Conservation (phyloP, 2,113 vertebrate species). For the Mungos mungo region DNA sequence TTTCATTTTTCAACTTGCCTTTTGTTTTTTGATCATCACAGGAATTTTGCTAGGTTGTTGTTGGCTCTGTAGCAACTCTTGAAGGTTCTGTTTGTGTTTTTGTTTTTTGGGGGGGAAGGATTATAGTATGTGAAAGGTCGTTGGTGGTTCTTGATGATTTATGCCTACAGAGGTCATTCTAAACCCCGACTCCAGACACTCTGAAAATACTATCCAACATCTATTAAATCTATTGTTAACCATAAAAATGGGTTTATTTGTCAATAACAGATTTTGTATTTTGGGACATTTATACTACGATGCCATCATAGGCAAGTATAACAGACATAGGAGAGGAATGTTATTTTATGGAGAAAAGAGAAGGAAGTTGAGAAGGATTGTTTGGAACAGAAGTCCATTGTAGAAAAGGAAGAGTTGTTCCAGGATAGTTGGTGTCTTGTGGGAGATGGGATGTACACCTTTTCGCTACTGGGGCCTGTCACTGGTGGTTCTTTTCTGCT, state of each 20-base stretch:
- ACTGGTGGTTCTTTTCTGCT: background rate
- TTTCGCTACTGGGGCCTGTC: background rate
- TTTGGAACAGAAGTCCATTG: background rate
- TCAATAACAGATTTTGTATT: background rate
- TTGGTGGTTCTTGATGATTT: background rate
- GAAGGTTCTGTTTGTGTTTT: background rate
- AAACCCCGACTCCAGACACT: background rate
- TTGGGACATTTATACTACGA: background rate
- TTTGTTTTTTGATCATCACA: background rate
- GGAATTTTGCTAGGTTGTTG: background rate
- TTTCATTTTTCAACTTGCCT: background rate
- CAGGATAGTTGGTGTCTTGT: background rate
- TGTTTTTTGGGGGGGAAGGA: background rate
- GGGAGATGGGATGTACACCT: background rate
- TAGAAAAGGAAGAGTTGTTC: background rate
- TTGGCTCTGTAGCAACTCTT: background rate
- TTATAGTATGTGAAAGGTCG: background rate
- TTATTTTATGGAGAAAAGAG: background rate
- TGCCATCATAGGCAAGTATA: background rate
- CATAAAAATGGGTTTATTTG: background rate
- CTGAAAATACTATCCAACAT: background rate
- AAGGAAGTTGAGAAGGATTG: background rate
- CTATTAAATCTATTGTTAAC: background rate
- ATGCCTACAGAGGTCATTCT: background rate
- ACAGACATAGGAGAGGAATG: background rate